phyloP scores from a whole-genome alignment of 2,797 vertebrate genomes.

The Diplodus puntazzo region DNA sequence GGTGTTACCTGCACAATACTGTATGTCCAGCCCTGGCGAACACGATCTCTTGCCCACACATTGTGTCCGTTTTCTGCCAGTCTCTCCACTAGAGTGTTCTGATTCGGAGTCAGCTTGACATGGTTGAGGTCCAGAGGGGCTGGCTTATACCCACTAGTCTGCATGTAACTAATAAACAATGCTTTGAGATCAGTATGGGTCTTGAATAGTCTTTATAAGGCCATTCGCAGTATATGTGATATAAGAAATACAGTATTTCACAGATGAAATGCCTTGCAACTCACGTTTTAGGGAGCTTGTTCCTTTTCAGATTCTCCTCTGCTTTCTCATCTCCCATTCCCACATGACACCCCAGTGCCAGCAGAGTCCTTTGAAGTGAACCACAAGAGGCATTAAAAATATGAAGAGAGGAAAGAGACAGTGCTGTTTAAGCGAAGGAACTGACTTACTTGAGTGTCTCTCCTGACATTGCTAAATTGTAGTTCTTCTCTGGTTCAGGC shows the following conservation, averaged over 20 bases:
- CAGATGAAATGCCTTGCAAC: slow-evolving; percentile 36
- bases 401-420: slow-evolving; percentile 5
- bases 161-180: slow-evolving; percentile 86
- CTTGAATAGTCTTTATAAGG: neutral
- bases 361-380: slow-evolving; percentile 87
- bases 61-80: slow-evolving; percentile 97
- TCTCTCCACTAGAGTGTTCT: slow-evolving; percentile 94
- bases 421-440: neutral
- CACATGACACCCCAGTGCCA: slow-evolving; percentile 94
- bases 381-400: slow-evolving; percentile 31
- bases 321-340: slow-evolving; percentile 97
- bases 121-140: slow-evolving; percentile 93
- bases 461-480: slow-evolving; percentile 96
- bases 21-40: slow-evolving; percentile 95
- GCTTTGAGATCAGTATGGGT: slow-evolving; percentile 23
- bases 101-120: slow-evolving; percentile 93
- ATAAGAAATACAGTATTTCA: neutral
- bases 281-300: slow-evolving; percentile 95
- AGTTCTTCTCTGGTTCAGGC: slow-evolving; percentile 93
- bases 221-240: neutral
- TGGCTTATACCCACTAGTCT: slow-evolving; percentile 92
- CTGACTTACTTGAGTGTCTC: slow-evolving; percentile 93
- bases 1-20: slow-evolving; percentile 88
- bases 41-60: slow-evolving; percentile 94
- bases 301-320: slow-evolving; percentile 94